phyloP scores from a whole-genome alignment of 2,888 invertebrate genomes.

The Aphodius sticticus region DNA sequence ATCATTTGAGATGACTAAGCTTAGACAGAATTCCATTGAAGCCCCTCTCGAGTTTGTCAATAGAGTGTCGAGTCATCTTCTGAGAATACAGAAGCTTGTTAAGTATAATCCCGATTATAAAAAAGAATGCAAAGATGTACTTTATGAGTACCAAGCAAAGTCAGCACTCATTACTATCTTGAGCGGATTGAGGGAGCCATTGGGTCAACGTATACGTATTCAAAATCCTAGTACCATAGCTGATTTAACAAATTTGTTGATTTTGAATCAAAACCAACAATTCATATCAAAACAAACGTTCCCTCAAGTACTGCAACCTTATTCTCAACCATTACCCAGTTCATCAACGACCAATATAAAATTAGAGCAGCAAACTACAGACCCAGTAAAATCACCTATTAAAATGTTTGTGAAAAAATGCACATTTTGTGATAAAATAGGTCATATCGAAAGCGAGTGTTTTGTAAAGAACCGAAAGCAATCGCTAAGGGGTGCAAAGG shows the following conservation, averaged over 20 bases:
- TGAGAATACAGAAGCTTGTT: neutral
- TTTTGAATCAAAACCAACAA: too few species aligned
- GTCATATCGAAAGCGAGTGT: neutral
- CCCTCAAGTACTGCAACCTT: neutral
- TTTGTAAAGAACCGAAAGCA: neutral
- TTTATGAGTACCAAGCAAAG: neutral
- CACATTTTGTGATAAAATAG: neutral
- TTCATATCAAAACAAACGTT: too few species aligned
- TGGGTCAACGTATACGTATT: neutral
- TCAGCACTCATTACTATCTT: constrained; percentile 11
- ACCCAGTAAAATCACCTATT: neutral
- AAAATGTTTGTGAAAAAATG: neutral
- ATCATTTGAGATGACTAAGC: neutral
- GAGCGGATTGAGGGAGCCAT: constrained; percentile 6
- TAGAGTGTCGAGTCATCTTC: neutral
- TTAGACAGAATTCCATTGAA: neutral
- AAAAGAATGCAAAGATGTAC: neutral
- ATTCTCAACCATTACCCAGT: neutral
- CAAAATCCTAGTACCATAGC: neutral
- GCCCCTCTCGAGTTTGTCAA: neutral
- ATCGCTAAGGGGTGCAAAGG: neutral
- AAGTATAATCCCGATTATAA: neutral
- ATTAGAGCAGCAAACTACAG: neutral
- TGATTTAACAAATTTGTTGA: neutral
- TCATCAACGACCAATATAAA: neutral